Base-by-base conservation (phyloP, 2,113 vertebrate species). In the Coregonus clupeaformis region DNA sequence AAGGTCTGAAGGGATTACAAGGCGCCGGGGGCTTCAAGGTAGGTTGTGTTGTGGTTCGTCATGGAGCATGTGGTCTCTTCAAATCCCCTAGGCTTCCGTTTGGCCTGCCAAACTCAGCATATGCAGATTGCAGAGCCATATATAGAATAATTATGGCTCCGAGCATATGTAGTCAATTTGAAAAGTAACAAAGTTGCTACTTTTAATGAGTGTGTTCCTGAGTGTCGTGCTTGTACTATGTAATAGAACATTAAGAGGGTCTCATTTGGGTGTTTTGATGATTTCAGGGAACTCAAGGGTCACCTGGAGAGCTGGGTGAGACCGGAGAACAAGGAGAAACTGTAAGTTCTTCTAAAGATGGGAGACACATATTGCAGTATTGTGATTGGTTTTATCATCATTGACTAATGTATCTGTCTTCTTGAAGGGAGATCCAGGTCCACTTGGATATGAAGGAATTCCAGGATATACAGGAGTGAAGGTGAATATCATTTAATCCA, bases 21-120 rank as follows among this genome's bases (percentile, higher is more conserved):
- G 94, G 93, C 47, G 90, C 92, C 47, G 71, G 49, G 0, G 93
- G 94, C 36, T 92, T 92, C 78, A 94, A 92, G 92, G 93, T 94
- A 86, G 80, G 73, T 62, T 36, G 6, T 6, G 36, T 25, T 69
- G 20, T 65, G 24, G 36, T 32, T 67, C 3, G 20, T 42, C 13
- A 66, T 32, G 64, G 2, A 18, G 1, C 13, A 18, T 52, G 16
- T 18, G 49, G 49, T 52, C 49, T 32, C 14, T 30, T 66, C 64
- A 66, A 66, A 66, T 29, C 22, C 36, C 4, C 5, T 14, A 66
- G 64, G 64, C 25, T 66, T 66, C 25, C 27, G 5, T 16, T 30
- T 14, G 63, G 4, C 11, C 63, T 5, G 24, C 25, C 25, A n/a
- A 16, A 27, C 25, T 11, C 47, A 49, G 14, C 3, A 49, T 49